Evolutionary conservation across 2,888 invertebrate genomes (phyloP).

Genomic region (Noctuana brunneofusca): DNA sequence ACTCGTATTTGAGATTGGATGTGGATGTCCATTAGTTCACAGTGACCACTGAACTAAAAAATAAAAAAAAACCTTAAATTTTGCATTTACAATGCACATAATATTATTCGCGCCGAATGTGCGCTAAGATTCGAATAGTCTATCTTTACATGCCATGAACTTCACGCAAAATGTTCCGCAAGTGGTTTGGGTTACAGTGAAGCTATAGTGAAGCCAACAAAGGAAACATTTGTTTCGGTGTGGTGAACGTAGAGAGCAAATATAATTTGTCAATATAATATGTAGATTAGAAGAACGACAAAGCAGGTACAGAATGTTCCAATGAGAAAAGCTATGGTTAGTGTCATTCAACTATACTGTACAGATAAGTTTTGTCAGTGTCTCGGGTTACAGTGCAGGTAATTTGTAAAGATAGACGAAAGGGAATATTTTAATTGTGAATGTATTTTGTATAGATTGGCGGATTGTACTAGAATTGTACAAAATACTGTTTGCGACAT

Average conservation of each 20-base stretch:
- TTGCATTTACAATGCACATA: neutral
- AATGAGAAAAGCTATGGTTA: conserved; percentile 22
- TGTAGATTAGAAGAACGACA: conserved; percentile 14
- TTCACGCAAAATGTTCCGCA: conserved; percentile 68
- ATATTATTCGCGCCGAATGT: neutral
- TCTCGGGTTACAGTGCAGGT: conserved; percentile 14
- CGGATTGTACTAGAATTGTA: neutral
- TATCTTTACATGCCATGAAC: conserved; percentile 40
- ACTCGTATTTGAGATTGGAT: too few species aligned
- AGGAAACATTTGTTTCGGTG: conserved; percentile 45
- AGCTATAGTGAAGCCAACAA: conserved; percentile 72
- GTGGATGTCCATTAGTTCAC: too few species aligned
- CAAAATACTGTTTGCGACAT: neutral
- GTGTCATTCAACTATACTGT: conserved; percentile 11
- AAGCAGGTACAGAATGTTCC: neutral
- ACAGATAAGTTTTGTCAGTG: neutral
- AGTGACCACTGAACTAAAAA: too few species aligned
- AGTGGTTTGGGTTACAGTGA: conserved; percentile 68
- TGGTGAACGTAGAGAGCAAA: conserved; percentile 14
- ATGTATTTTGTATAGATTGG: neutral
- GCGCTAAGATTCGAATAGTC: neutral
- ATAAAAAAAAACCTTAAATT: too few species aligned
- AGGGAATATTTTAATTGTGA: neutral
- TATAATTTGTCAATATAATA: conserved; percentile 27
- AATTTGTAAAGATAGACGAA: neutral